Evolutionary conservation across 2,888 invertebrate species (phyloP).

Genomic region (Acanthococcus lagerstroemiae): DNA sequence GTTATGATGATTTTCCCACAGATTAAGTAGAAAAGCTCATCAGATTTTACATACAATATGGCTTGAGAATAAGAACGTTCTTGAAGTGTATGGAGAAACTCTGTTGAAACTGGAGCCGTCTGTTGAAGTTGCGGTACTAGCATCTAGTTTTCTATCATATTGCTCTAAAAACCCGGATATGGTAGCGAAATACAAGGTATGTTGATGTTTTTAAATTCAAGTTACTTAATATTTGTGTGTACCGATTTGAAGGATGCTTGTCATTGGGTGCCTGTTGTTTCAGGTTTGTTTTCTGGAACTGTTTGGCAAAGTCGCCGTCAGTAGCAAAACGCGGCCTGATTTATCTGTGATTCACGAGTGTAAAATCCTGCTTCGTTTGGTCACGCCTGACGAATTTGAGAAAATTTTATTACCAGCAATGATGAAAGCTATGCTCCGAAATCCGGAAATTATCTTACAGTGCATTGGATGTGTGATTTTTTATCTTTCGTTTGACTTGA

Average conservation of each 20-base stretch:
- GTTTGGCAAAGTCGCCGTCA: conserved; percentile 66
- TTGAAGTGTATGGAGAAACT: conserved; percentile 7
- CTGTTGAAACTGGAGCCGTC: conserved; percentile 8
- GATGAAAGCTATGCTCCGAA: conserved; percentile 83
- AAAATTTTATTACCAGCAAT: conserved; percentile 66
- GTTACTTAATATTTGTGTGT: no score
- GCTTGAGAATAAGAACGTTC: conserved; percentile 9
- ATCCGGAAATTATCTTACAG: conserved; percentile 81
- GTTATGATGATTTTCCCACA: no score
- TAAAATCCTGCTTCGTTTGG: conserved; percentile 52
- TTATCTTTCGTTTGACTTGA: conserved; percentile 60
- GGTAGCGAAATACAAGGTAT: conserved; percentile 14
- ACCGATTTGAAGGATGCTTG: neutral
- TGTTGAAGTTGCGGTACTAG: conserved; percentile 5
- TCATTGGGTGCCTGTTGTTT: conserved; percentile 28
- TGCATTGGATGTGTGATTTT: conserved; percentile 66
- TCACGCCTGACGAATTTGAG: conserved; percentile 60
- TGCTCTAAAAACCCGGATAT: conserved; percentile 9
- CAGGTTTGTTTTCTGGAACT: conserved; percentile 55
- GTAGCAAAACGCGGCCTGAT: conserved; percentile 64
- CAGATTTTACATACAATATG: conserved; percentile 11
- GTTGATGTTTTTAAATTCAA: no score
- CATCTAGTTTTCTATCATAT: conserved; percentile 1
- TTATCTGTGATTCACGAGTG: conserved; percentile 57
- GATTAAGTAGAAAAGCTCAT: conserved; percentile 7